Evolutionary conservation across 1,140 invertebrate species (phyloP), one percentile per base, ranked within the genome.

Genomic region (Andrena cerasifolii): DNA sequence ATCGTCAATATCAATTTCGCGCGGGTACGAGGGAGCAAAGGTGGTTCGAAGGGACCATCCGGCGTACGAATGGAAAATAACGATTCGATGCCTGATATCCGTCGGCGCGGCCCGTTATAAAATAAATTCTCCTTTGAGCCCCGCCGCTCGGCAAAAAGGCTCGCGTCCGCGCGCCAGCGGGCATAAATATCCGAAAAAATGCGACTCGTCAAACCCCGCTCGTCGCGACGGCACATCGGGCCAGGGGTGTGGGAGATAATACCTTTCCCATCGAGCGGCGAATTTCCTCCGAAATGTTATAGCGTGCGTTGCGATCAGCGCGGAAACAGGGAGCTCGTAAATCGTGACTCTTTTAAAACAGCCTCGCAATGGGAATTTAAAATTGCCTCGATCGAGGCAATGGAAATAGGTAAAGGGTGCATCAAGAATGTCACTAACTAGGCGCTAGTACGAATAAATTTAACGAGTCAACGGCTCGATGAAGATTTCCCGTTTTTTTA

Each of bases 1-100:
- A 81, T 83, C 83, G 83, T 82, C 80, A 82, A 82, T 82, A 82
- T 82, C 80, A 82, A 82, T 82, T 76, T 61, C 73, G 79, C 36
- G 49, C 56, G 54, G 72, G 67, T n/a, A 58, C 80, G 65, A 71
- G 79, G 54, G 79, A 68, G 67, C 54, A 61, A 77, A 72, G 75
- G 80, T 75, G 80, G 73, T 63, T 71, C 79, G 79, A 70, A 82
- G 79, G 65, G 80, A 70, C 65, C 36, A 40, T 40, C 40, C 65
- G 36, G 14, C 33, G 80, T 66, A 70, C 79, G 80, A 82, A 82
- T 82, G 79, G 79, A 81, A 82, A 82, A 78, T 82, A 82, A 82
- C 80, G 80, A 82, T 82, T 75, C 73, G 73, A 75, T 82, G 79
- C 66, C 79, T 82, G 80, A 82, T 82, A 82, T 82, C 80, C 66